phyloP scores from a whole-genome alignment of 2,113 vertebrate genomes.

The Perca flavescens region DNA sequence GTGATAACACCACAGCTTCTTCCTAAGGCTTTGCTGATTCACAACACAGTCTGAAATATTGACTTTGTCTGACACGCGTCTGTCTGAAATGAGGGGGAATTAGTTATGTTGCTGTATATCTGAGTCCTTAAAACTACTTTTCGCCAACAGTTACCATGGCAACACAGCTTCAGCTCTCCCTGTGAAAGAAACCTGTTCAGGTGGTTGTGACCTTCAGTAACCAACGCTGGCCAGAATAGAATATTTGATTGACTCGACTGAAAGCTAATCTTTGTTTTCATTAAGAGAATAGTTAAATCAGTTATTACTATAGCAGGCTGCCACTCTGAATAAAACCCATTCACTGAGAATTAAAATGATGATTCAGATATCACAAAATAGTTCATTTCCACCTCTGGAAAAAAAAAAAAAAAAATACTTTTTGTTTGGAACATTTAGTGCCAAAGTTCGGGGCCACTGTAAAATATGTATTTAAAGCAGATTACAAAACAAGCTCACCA shows the following conservation, averaged over 20 bases:
- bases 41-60: neutral
- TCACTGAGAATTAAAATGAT: neutral
- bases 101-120: slow-evolving; percentile 2
- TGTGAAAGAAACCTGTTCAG: slow-evolving; percentile 9
- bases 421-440: neutral
- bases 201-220: slow-evolving; percentile 38
- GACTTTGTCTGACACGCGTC: neutral
- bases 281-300: neutral
- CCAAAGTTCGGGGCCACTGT: neutral
- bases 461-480: neutral
- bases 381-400: neutral
- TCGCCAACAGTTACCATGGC: slow-evolving; percentile 37
- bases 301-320: neutral
- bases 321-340: neutral
- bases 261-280: slow-evolving; percentile 4
- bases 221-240: neutral
- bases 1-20: slow-evolving; percentile 20
- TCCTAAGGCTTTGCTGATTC: slow-evolving; percentile 10
- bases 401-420: neutral
- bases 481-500: neutral
- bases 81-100: slow-evolving; percentile 1
- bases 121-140: neutral
- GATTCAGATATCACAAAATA: neutral
- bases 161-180: slow-evolving; percentile 23
- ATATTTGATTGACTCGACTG: slow-evolving; percentile 25